Conservation (phyloP, 1,140 invertebrate species). For the Trinorchestia longiramus region DNA sequence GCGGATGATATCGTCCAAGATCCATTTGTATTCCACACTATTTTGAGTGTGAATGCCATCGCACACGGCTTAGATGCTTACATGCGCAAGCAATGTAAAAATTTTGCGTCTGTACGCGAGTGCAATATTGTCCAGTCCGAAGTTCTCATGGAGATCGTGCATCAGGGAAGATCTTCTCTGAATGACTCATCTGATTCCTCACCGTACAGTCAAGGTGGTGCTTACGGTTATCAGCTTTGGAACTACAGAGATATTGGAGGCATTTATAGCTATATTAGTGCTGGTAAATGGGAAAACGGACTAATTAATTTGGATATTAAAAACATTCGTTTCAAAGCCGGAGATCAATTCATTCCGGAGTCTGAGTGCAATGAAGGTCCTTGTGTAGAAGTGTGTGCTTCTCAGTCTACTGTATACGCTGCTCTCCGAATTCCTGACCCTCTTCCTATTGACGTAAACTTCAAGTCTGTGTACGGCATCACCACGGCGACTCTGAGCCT, state of each 20-base stretch:
- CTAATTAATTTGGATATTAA: slow-evolving; percentile 67
- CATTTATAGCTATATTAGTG: slow-evolving; percentile 66
- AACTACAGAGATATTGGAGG: slow-evolving; percentile 69
- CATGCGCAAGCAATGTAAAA: slow-evolving; percentile 67
- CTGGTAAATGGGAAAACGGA: slow-evolving; percentile 68
- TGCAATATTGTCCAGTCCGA: slow-evolving; percentile 65
- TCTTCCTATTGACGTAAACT: slow-evolving; percentile 69
- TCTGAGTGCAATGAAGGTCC: slow-evolving; percentile 68
- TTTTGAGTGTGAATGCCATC: slow-evolving; percentile 70
- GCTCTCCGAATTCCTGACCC: slow-evolving; percentile 68
- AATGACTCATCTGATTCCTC: slow-evolving; percentile 68
- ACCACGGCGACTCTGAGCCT: slow-evolving; percentile 67
- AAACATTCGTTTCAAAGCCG: slow-evolving; percentile 63
- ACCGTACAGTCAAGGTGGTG: slow-evolving; percentile 68
- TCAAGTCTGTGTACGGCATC: slow-evolving; percentile 71
- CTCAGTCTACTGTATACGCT: slow-evolving; percentile 68
- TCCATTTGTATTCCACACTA: slow-evolving; percentile 71
- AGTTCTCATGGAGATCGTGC: slow-evolving; percentile 62
- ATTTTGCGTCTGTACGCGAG: slow-evolving; percentile 57
- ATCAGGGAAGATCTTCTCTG: slow-evolving; percentile 58
- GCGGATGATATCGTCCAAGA: slow-evolving; percentile 67
- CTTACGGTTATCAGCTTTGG: slow-evolving; percentile 66
- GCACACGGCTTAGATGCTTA: slow-evolving; percentile 70
- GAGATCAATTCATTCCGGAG: slow-evolving; percentile 59
- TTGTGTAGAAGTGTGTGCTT: slow-evolving; percentile 68